Percentiles rank a stretch among this genome's conserved stretches.
Conservation (phyloP, 2,113 vertebrate genomes). For the Mustela nigripes region DNA sequence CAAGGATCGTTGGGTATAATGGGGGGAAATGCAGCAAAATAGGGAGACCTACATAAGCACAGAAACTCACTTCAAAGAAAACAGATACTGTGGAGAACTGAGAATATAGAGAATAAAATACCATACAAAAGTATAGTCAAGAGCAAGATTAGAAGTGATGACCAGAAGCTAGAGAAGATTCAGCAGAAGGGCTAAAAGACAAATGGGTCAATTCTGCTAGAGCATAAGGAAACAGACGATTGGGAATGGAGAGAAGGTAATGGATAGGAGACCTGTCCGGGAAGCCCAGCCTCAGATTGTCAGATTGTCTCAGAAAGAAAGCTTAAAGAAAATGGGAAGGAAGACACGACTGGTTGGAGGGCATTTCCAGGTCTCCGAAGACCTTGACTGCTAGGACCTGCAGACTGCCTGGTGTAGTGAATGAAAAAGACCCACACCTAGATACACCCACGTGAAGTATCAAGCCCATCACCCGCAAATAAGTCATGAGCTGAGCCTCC, state of each 20-base stretch:
- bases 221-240: neutral
- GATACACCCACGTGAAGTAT: neutral
- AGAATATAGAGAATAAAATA: neutral
- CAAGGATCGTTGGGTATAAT: neutral
- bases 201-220: neutral
- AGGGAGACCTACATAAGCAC: neutral
- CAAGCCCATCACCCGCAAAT: neutral
- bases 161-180: neutral
- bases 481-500: neutral
- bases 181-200: neutral
- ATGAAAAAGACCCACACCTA: neutral
- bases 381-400: neutral
- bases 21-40: neutral
- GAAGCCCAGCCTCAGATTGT: neutral
- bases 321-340: neutral
- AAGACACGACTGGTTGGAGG: neutral
- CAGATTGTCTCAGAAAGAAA: neutral
- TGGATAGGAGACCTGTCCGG: neutral
- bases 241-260: neutral
- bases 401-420: neutral
- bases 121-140: neutral
- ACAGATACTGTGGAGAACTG: neutral
- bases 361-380: neutral
- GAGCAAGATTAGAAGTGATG: neutral
- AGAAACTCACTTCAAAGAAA: neutral